Evolutionary conservation across 2,888 invertebrate genomes (phyloP).

Genomic region (Campopleginae sp.): DNA sequence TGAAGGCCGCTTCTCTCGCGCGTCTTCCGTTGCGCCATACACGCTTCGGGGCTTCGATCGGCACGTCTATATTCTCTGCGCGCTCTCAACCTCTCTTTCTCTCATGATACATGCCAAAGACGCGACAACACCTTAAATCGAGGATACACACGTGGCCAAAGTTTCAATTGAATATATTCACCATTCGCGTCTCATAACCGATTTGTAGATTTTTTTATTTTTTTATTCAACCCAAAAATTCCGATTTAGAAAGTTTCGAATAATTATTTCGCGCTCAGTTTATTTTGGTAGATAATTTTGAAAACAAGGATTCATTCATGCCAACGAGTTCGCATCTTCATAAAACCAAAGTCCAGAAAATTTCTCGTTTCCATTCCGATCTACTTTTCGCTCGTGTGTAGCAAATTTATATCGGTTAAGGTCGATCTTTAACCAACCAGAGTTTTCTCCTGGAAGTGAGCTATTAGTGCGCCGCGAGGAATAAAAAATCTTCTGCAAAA

Average conservation of each 20-base stretch:
- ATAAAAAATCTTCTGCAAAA: neutral
- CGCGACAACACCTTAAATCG: slow-evolving; percentile 3
- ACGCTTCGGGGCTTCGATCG: slow-evolving; percentile 60
- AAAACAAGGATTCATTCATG: too few species aligned
- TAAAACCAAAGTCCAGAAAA: neutral
- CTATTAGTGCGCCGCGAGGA: neutral
- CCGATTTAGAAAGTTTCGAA: slow-evolving; percentile 20
- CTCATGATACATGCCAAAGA: slow-evolving; percentile 1
- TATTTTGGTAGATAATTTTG: neutral
- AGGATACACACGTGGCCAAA: neutral
- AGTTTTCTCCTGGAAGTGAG: slow-evolving; percentile 27
- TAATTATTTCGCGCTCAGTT: neutral
- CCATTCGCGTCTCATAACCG: neutral
- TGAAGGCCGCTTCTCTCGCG: slow-evolving; percentile 54
- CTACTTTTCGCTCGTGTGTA: neutral
- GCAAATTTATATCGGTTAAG: slow-evolving; percentile 5
- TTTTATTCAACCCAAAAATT: neutral
- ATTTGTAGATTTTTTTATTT: neutral
- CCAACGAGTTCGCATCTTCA: neutral
- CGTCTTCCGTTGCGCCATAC: slow-evolving; percentile 57
- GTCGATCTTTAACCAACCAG: neutral
- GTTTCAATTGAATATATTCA: slow-evolving; percentile 1
- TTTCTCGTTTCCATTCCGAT: neutral
- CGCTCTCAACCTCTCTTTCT: neutral
- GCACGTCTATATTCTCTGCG: slow-evolving; percentile 37